Conservation (phyloP, 2,113 vertebrate genomes). For the Callionymus lyra region DNA sequence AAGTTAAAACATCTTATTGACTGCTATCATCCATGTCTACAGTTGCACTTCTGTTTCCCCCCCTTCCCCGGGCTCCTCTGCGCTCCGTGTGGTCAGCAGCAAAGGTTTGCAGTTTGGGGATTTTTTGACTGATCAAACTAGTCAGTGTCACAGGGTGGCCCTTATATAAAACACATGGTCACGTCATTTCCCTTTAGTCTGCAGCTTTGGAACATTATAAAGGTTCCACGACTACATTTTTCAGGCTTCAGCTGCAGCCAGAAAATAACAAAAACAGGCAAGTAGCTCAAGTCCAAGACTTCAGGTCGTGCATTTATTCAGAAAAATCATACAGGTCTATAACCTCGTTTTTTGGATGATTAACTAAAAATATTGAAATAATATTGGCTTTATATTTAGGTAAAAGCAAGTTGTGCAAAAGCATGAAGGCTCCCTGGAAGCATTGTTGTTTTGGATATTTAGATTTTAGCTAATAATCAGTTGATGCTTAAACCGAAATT, state of each 20-base stretch:
- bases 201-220: slow-evolving; percentile 41
- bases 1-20: slow-evolving; percentile 36
- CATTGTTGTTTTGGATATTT: no score
- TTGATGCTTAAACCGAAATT: no score
- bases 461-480: no score
- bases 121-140: slow-evolving; percentile 52
- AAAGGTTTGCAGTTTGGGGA: slow-evolving; percentile 21
- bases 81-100: slow-evolving; percentile 36
- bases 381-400: no score
- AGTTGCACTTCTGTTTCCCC: slow-evolving; percentile 21
- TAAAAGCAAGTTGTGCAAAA: no score
- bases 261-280: not conserved
- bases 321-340: no score
- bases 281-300: no score
- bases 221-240: slow-evolving; percentile 44
- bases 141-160: slow-evolving; percentile 48
- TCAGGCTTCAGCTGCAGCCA: slow-evolving; percentile 55
- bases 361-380: no score
- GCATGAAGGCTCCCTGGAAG: no score
- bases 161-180: slow-evolving; percentile 64
- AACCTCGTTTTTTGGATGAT: no score
- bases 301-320: no score
- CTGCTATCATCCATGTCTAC: slow-evolving; percentile 33
- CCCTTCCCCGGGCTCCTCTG: slow-evolving; percentile 25
- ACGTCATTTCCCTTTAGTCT: slow-evolving; percentile 51